Base-by-base conservation (phyloP, 2,797 vertebrate species). In the Pipistrellus nathusii region DNA sequence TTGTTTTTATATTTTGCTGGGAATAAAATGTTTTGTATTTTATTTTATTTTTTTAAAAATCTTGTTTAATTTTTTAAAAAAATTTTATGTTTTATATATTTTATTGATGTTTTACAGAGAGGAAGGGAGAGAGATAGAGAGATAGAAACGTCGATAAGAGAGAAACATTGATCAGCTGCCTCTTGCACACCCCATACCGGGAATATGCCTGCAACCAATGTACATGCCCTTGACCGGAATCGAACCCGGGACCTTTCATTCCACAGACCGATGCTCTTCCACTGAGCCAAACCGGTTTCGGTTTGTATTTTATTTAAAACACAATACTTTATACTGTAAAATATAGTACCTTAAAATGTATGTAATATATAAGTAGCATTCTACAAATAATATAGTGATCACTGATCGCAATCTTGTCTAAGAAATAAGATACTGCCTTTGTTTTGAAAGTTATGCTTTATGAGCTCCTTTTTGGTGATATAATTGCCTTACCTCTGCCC, bases 1-100 rank as follows among this genome's bases (percentile, higher is more conserved):
- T 32, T 76, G 38, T 48, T 88, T 91, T 85, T 21, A 10, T 41
- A 88, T 90, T 87, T 87, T 48, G 68, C 48, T 90, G 23, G 53
- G 30, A 81, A 48, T 20, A 51, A 91, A 57, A 35, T 85, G 4
- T 44, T 88, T 81, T 48, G 0, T 38, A 12, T 69, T 88, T 82
- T 77, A 66, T 44, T 68, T 35, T 69, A 75, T 41, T 41, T 41
- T 41, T 41, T 41, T 7, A 6, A 41, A 41, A 41, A 41, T 41
- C 38, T 41, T 41, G 38, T 41, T 41, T 41, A 5, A 38, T 38
- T 38, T 38, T 38, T 38, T 38, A n/a, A n/a, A n/a, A n/a, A n/a
- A n/a, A 41, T 41, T 41, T 41, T 41, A 41, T 41, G 6, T 41
- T 41, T 41, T 6, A 41, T 41, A 41, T 41, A 41, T 41, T 41